A percentile compares a stretch with the other conserved stretches of the same genome.
Evolutionary conservation across 2,888 invertebrate species (phyloP).

Genomic region (Rotaria macrura): DNA sequence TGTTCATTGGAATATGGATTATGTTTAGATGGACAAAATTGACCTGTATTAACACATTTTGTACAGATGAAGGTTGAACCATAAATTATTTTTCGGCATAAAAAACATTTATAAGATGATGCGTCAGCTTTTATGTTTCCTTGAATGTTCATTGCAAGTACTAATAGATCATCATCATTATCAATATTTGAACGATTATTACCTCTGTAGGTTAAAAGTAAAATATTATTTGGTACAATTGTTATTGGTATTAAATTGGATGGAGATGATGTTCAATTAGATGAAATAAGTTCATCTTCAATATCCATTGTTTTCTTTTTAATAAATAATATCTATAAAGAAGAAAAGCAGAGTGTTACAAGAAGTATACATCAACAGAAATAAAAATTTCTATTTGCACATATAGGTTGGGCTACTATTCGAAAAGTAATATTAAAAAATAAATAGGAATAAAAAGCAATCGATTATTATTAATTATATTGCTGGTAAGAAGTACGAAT

Average conservation of each 20-base stretch:
- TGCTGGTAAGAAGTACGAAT: background rate
- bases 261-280: background rate
- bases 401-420: background rate
- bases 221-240: background rate
- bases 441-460: too few species aligned
- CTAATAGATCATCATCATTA: background rate
- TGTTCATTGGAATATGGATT: background rate
- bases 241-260: background rate
- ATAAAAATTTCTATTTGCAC: too few species aligned
- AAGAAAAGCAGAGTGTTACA: background rate
- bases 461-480: too few species aligned
- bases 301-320: background rate
- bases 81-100: background rate
- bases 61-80: background rate
- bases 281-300: background rate
- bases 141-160: background rate
- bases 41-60: constrained; percentile 7
- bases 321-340: background rate
- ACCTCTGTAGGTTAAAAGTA: background rate
- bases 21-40: background rate
- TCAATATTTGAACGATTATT: background rate
- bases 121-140: background rate
- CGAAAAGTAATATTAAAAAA: background rate
- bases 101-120: constrained; percentile 4
- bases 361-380: background rate